Evolutionary conservation across 2,113 vertebrate genomes (phyloP), one percentile per base, ranked within the genome.

Genomic region (Nyctereutes procyonoides): DNA sequence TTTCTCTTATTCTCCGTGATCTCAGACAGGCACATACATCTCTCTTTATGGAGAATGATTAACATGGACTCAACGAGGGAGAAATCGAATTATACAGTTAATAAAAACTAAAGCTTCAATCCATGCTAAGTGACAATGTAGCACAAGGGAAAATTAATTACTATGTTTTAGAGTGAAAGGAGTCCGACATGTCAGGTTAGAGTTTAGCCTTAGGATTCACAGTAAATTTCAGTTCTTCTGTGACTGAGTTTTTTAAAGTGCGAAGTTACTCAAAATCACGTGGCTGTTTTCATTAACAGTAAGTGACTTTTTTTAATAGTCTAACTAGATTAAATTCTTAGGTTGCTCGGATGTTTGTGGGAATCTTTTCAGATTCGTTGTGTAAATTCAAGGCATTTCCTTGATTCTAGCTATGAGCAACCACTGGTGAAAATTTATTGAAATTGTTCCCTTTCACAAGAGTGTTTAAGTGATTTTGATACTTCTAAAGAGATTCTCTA

Each of bases 121-220:
- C 96, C 60, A 65, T 97, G 74, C 90, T 95, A 98, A 98, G 48
- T 98, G 95, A 94, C 90, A 89, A n/a, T 84, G 67, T 86, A 88
- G 60, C 38, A 97, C 67, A 30, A 90, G 48, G 94, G 85, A 97
- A 98, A 97, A 98, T 98, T 98, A 98, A 98, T 98, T 97, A 95
- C 69, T 91, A 58, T n/a, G 89, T 95, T 90, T 85, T 97, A 97
- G 96, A 98, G 20, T 96, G 82, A 96, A 98, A 98, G 85, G 79
- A 97, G 20, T 92, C 88, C 92, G 74, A 92, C 92, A 95, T 89
- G 58, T 96, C 85, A 97, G 88, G 71, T 90, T 83, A 95, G 83
- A 98, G 80, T 97, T 87, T 97, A 98, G 88, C 96, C 88, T 97
- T 81, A 97, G 65, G 81, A 97, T 67, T 82, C 92, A 7, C 48